Evolutionary conservation across 2,888 invertebrate genomes (phyloP).

Genomic region (Nemapogon koenigi): DNA sequence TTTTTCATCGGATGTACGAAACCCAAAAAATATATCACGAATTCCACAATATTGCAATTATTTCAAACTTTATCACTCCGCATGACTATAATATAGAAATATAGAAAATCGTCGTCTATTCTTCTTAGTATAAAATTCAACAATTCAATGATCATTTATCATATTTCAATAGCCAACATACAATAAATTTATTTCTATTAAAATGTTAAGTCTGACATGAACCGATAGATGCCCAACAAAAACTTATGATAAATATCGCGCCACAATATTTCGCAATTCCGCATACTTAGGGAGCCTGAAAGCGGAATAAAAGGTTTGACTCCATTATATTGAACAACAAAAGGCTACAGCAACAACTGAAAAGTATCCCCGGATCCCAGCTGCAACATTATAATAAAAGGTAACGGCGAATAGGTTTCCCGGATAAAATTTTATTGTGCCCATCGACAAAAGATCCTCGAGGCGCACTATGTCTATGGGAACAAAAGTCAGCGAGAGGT

Average conservation of each 20-base stretch:
- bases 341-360: constrained; percentile 32
- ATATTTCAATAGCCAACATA: too few species aligned
- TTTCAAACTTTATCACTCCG: too few species aligned
- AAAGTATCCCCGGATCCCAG: constrained; percentile 49
- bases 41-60: too few species aligned
- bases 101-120: too few species aligned
- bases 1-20: too few species aligned
- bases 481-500: constrained; percentile 21
- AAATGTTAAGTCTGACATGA: too few species aligned
- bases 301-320: constrained; percentile 49
- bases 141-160: too few species aligned
- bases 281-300: constrained; percentile 35
- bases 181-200: too few species aligned
- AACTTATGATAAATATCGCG: constrained; percentile 8
- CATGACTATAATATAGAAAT: too few species aligned
- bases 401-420: constrained; percentile 59
- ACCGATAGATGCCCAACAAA: too few species aligned
- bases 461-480: constrained; percentile 14
- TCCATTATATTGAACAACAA: constrained; percentile 46
- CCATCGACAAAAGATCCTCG: constrained; percentile 44
- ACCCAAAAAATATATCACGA: too few species aligned
- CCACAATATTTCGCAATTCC: constrained; percentile 21
- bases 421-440: constrained; percentile 58
- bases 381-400: constrained; percentile 61
- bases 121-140: too few species aligned